These are phyloP conservation scores for Monodelphis domestica DNA, from an alignment of 2,797 vertebrate species.

Conservation along the genomic window DNA sequence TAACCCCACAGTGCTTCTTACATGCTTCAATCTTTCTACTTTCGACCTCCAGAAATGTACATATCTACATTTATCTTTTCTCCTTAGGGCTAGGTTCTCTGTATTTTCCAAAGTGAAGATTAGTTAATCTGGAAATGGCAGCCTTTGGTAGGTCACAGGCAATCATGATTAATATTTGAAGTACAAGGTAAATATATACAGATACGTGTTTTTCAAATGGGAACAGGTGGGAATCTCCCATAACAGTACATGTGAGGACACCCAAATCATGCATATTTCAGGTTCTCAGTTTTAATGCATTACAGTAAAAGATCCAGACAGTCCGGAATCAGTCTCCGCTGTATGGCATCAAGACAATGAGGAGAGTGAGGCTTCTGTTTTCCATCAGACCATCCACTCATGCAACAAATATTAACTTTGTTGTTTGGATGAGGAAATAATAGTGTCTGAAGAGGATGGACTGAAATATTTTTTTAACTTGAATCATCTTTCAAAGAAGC, in stretches of 20 bases:
- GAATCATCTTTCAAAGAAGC: slow-evolving; percentile 26
- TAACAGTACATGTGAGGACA: not conserved
- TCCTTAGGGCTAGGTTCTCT: not conserved
- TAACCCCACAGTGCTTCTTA: not conserved
- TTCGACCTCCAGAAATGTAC: not conserved
- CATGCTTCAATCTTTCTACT: not conserved
- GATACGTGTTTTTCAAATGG: not conserved
- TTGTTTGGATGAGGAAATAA: not conserved
- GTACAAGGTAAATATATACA: not conserved
- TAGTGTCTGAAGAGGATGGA: not conserved
- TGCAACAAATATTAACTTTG: not conserved
- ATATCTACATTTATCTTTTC: not conserved
- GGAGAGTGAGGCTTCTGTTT: not conserved
- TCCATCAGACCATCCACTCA: not conserved
- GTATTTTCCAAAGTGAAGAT: not conserved
- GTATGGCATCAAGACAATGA: not conserved
- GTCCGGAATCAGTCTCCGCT: not conserved
- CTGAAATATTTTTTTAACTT: not conserved
- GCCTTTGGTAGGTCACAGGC: not conserved
- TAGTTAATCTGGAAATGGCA: not conserved
- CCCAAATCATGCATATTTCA: not conserved
- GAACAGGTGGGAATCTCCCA: not conserved
- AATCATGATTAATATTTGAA: not conserved
- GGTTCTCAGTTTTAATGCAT: not conserved
- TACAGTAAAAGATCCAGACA: not conserved